phyloP scores from a whole-genome alignment of 2,797 vertebrate genomes.

The Neoniphon sammara region DNA sequence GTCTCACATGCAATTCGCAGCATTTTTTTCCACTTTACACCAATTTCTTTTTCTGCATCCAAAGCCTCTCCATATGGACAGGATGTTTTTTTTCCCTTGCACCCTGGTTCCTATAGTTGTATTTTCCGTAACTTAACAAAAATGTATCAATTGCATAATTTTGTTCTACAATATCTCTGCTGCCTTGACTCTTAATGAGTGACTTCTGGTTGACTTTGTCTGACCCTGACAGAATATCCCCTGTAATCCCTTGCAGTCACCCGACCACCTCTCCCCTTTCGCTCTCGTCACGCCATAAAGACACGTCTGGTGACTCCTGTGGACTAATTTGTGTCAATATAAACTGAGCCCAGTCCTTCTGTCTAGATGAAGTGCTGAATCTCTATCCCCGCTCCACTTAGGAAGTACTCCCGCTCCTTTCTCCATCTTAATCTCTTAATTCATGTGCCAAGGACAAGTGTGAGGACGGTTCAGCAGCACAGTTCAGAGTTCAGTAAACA shows the following conservation, averaged over 20 bases:
- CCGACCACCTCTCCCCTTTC: conserved; percentile 25
- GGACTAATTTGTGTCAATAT: not conserved
- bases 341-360: not conserved
- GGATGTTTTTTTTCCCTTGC: not conserved
- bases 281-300: conserved; percentile 2
- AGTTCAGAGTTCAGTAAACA: conserved; percentile 38
- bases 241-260: conserved; percentile 63
- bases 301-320: not conserved
- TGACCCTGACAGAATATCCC: conserved; percentile 61
- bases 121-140: too few relatives aligned
- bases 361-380: not conserved
- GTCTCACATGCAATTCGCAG: conserved; percentile 54
- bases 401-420: not conserved
- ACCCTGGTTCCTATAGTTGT: not conserved
- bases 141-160: not conserved
- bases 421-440: conserved; percentile 52
- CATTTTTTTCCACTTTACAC: conserved; percentile 33
- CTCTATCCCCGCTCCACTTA: not conserved
- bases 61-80: not conserved
- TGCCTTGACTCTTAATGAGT: conserved; percentile 53
- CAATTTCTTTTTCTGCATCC: conserved; percentile 32
- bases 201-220: conserved; percentile 13
- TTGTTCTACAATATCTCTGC: conserved; percentile 1
- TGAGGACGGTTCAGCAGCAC: conserved; percentile 30
- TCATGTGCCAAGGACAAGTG: conserved; percentile 64